Evolutionary conservation across 2,797 vertebrate species (phyloP).

Genomic region (Enoplosus armatus): DNA sequence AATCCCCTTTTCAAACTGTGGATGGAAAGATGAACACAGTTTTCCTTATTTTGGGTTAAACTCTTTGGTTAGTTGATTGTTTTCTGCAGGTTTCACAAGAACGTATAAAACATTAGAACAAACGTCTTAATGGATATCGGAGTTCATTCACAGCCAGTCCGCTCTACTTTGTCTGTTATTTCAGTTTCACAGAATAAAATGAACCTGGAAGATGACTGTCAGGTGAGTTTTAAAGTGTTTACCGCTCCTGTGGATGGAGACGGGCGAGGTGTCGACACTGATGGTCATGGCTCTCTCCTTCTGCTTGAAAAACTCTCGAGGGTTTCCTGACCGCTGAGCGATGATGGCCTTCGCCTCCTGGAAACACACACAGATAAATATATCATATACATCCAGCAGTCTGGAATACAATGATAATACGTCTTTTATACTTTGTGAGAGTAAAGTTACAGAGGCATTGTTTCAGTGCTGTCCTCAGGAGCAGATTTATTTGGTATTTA

Average conservation of each 20-base stretch:
- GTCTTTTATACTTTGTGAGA: too few relatives aligned
- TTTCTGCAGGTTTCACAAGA: background rate
- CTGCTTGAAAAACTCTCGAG: conserved; percentile 96
- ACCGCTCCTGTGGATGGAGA: conserved; percentile 92
- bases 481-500: background rate
- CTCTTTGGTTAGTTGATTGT: background rate
- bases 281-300: conserved; percentile 90
- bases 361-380: background rate
- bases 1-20: background rate
- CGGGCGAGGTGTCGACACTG: conserved; percentile 89
- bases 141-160: background rate
- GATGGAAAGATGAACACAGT: background rate
- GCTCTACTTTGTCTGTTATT: too few relatives aligned
- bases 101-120: background rate
- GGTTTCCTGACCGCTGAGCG: conserved; percentile 95
- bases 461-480: too few relatives aligned
- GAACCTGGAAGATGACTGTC: background rate
- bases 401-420: too few relatives aligned
- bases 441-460: too few relatives aligned
- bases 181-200: background rate
- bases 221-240: conserved; percentile 49
- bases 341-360: conserved; percentile 98
- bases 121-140: background rate
- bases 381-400: background rate
- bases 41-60: background rate